Base-by-base conservation (phyloP, 2,797 vertebrate genomes). In the Coluber constrictor region DNA sequence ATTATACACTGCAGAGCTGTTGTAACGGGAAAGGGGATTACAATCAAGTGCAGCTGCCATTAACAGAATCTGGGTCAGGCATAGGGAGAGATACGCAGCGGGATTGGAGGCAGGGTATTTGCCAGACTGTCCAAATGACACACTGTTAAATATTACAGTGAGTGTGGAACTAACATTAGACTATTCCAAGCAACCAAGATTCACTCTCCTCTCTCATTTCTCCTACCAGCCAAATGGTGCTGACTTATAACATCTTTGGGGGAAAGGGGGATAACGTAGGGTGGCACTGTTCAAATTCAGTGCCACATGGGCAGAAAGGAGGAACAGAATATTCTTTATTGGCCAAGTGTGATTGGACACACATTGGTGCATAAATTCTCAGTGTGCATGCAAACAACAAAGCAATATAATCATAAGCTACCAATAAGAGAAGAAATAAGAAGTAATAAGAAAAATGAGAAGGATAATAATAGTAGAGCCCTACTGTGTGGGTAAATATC, bases 31-130 rank as follows among this genome's bases (percentile, higher is more conserved):
- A 91, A 90, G 37, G 86, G 90, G 83, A 94, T 93, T 94, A 93
- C 90, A 93, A 89, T 37, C 37, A n/a, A 90, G 57, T 88, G 90
- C 90, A 93, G 89, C 90, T 92, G 92, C 83, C 57, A 88, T 88
- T 27, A 92, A 88, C 87, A 86, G 90, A 90, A 94, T 94, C 90
- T 94, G 90, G 93, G 92, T 93, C 90, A 90, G 43, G 51, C 55
- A 57, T 3, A 92, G 63, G 27, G 66, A 66, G 86, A 86, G 61
- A 88, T 20, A 18, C 43, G 0, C 11, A 23, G 86, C 7, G 27
- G 74, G 54, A 51, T 63, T 12, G 32, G 90, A 23, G 29, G 1
- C 1, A 51, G 92, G 29, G n/a, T 37, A 51, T 37, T 25, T 83
- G 55, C 55, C 56, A 83, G 37, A 3, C 16, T 47, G 32, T 74